phyloP scores from a whole-genome alignment of 2,797 vertebrate genomes.

The Onychomys leucogaster region DNA sequence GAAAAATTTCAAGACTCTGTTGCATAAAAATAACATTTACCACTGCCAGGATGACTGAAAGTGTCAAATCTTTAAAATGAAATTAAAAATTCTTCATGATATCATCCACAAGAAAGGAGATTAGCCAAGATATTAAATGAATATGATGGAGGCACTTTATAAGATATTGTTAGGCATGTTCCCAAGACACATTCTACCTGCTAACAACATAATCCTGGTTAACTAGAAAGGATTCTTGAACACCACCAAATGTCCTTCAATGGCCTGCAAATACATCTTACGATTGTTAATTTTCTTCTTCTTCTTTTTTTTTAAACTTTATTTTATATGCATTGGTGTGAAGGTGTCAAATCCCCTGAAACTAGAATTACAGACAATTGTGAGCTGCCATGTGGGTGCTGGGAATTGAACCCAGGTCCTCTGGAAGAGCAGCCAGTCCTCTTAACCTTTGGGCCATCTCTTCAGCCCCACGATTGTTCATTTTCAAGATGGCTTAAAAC shows the following conservation, averaged over 20 bases:
- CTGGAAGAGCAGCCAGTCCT: no score
- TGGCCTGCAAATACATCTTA: background rate
- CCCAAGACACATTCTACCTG: background rate
- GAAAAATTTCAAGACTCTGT: conserved; percentile 39
- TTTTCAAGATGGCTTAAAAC: conserved; percentile 41
- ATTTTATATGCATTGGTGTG: no score
- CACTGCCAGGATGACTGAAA: background rate
- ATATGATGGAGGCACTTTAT: conserved; percentile 7
- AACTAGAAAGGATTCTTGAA: conserved; percentile 15
- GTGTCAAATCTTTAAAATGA: conserved; percentile 44
- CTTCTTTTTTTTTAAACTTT: no score
- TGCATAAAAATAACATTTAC: conserved; percentile 50
- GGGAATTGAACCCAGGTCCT: no score
- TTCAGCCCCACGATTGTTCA: no score
- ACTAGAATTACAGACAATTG: no score
- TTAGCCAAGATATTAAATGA: conserved; percentile 27
- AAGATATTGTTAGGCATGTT: conserved; percentile 27
- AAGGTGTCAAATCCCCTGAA: no score
- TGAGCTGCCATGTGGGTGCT: no score
- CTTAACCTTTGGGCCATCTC: no score
- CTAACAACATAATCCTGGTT: background rate
- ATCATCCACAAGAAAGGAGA: background rate
- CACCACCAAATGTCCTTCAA: background rate
- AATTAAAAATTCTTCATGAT: conserved; percentile 39
- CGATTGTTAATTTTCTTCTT: no score